These are phyloP conservation scores for Furcula furcula DNA, from an alignment of 2,888 invertebrate genomes.

Conservation along the genomic window DNA sequence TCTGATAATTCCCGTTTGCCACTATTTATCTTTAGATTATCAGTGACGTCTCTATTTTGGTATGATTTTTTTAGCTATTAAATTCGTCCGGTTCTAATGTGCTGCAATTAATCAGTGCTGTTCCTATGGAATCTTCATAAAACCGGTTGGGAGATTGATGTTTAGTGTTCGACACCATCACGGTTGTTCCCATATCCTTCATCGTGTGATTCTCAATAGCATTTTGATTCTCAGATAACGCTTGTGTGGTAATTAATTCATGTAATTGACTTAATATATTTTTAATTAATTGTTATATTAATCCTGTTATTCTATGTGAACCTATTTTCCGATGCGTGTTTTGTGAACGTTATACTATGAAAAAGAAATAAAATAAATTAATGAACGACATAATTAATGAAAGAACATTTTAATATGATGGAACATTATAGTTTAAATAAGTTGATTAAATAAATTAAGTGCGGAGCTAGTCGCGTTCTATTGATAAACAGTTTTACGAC, in stretches of 20 bases:
- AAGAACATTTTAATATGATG: not conserved
- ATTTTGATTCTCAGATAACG: not conserved
- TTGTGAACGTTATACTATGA: not conserved
- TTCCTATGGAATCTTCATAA: conserved; percentile 27
- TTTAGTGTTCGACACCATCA: conserved; percentile 14
- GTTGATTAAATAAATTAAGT: not conserved
- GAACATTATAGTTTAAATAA: not conserved
- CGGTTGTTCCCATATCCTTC: conserved; percentile 34
- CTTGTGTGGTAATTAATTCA: conserved; percentile 13
- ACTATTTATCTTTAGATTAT: conserved; percentile 74
- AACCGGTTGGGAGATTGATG: conserved; percentile 24
- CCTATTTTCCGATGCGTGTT: not conserved
- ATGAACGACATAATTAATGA: not conserved
- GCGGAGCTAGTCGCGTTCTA: not conserved
- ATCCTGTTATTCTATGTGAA: not conserved
- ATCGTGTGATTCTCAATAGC: conserved; percentile 1
- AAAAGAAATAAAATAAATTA: not conserved
- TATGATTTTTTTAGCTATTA: conserved; percentile 48
- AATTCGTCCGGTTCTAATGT: conserved; percentile 54
- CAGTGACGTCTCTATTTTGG: conserved; percentile 65
- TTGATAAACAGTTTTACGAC: conserved; percentile 1
- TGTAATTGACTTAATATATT: conserved; percentile 26
- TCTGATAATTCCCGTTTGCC: conserved; percentile 59
- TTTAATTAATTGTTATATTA: conserved; percentile 28
- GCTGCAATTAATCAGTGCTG: conserved; percentile 40